These are phyloP conservation scores for Amorpha juglandis DNA, from an alignment of 2,888 invertebrate species.

Conservation along the genomic window DNA sequence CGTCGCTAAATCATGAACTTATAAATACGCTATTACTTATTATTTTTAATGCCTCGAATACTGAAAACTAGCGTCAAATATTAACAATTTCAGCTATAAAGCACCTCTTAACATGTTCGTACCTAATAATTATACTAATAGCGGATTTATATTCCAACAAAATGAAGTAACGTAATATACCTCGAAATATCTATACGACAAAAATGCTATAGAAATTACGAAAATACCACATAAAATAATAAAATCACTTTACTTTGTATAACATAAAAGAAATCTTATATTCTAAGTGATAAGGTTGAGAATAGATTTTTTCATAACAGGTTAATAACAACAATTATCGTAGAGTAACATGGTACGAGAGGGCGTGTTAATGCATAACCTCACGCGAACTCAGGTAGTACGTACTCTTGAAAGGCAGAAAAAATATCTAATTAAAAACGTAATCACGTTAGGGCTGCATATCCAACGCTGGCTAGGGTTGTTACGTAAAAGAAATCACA, in stretches of 20 bases:
- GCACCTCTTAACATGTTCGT: conserved; percentile 48
- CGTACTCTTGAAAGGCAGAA: conserved; percentile 41
- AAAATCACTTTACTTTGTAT: conserved; percentile 34
- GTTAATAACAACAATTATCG: conserved; percentile 60
- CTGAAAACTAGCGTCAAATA: not conserved
- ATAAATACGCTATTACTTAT: too few relatives aligned
- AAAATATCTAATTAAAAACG: conserved; percentile 56
- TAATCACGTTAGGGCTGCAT: conserved; percentile 51
- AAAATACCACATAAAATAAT: conserved; percentile 40
- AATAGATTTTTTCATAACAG: conserved; percentile 36
- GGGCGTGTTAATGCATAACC: conserved; percentile 58
- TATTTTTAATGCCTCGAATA: not conserved
- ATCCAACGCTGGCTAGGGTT: conserved; percentile 38
- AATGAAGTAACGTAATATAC: conserved; percentile 2
- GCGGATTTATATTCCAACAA: not conserved
- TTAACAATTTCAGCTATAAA: not conserved
- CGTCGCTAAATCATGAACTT: not conserved
- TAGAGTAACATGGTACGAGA: conserved; percentile 50
- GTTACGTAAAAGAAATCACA: conserved; percentile 50
- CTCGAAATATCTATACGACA: conserved; percentile 21
- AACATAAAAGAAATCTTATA: conserved; percentile 34
- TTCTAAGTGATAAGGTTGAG: conserved; percentile 37
- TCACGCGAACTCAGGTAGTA: conserved; percentile 53
- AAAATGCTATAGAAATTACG: conserved; percentile 24
- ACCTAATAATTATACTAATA: conserved; percentile 35